Evolutionary conservation across 2,888 invertebrate genomes (phyloP).

Genomic region (Mimas tiliae): DNA sequence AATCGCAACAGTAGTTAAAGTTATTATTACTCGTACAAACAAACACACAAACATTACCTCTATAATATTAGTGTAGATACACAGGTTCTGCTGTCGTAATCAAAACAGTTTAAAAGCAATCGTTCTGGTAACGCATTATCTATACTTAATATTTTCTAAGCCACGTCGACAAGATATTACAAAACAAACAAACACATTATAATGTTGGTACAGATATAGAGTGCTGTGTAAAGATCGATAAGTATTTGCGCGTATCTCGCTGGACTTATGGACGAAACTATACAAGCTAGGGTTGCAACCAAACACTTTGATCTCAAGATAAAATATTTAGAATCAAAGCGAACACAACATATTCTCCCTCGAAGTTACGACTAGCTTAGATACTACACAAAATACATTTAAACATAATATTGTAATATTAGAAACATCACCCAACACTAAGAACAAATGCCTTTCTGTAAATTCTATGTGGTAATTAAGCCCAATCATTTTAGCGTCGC

Average conservation of each 20-base stretch:
- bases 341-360: too few species aligned
- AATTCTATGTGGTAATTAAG: too few species aligned
- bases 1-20: too few species aligned
- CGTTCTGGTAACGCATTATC: not conserved
- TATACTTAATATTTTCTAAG: slow-evolving; percentile 6
- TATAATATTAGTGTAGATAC: not conserved
- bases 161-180: not conserved
- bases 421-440: too few species aligned
- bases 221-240: slow-evolving; percentile 19
- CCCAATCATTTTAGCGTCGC: too few species aligned
- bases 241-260: slow-evolving; percentile 11
- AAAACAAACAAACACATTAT: slow-evolving; percentile 9
- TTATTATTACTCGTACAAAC: too few species aligned
- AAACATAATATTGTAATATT: too few species aligned
- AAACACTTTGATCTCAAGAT: not conserved
- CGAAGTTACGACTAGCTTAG: too few species aligned
- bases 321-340: not conserved
- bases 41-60: not conserved
- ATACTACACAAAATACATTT: too few species aligned
- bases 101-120: not conserved
- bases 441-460: too few species aligned
- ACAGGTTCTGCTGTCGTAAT: not conserved
- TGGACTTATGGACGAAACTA: slow-evolving; percentile 7
- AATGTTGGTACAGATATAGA: not conserved
- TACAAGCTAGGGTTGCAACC: not conserved